Evolutionary conservation across 2,113 vertebrate species (phyloP).

Genomic region (Micronycteris hirsuta): DNA sequence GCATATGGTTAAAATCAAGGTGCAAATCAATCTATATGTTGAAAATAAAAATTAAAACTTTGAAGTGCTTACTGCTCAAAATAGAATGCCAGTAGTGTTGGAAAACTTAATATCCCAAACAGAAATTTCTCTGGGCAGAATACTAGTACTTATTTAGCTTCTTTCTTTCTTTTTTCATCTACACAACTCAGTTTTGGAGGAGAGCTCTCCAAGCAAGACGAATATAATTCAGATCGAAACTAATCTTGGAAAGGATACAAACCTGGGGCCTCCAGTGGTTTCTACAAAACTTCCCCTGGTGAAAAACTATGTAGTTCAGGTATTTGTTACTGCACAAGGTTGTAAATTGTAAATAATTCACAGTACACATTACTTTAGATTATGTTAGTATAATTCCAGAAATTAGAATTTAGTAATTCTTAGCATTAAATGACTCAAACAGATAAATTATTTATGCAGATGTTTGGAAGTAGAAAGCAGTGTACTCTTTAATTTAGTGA

Average conservation of each 20-base stretch:
- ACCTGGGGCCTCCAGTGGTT: not conserved
- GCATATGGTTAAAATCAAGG: not conserved
- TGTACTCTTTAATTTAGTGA: not conserved
- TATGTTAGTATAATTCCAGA: constrained; percentile 30
- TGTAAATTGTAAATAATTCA: not conserved
- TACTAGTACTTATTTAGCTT: not conserved
- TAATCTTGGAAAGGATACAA: not conserved
- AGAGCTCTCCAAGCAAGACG: not conserved
- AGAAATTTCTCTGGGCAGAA: not conserved
- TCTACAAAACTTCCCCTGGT: not conserved
- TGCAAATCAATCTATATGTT: not conserved
- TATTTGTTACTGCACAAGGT: not conserved
- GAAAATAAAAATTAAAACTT: not conserved
- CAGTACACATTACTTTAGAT: not conserved
- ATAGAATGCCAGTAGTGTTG: not conserved
- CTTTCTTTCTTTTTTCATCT: not conserved
- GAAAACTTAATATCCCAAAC: not conserved
- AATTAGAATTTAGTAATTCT: not conserved
- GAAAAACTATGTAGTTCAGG: constrained; percentile 16
- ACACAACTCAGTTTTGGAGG: not conserved
- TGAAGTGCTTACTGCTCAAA: not conserved
- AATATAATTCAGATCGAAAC: not conserved
- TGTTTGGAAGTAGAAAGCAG: not conserved
- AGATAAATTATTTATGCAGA: not conserved
- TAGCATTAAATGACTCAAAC: not conserved